Percentiles rank a stretch among this genome's conserved stretches.
These are phyloP conservation scores for Masticophis lateralis DNA, from an alignment of 2,797 vertebrate species.

Conservation along the genomic window DNA sequence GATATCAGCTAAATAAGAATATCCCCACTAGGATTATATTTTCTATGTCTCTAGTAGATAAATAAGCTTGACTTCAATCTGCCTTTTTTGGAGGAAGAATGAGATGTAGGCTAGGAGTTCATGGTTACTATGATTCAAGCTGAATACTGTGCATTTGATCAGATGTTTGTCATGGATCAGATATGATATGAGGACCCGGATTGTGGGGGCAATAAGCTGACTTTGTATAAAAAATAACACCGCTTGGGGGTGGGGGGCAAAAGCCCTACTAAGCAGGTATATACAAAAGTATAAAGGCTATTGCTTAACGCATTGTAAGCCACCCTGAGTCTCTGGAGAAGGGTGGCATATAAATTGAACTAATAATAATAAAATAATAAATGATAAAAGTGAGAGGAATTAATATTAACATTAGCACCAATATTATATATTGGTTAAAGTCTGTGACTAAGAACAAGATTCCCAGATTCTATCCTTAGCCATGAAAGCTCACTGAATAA, in stretches of 20 bases:
- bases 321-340: no score
- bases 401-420: not conserved
- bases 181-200: not conserved
- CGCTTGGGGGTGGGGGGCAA: no score
- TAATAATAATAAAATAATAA: no score
- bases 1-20: not conserved
- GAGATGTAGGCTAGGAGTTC: not conserved
- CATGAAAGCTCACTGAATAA: not conserved
- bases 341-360: no score
- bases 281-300: no score
- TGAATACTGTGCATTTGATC: not conserved
- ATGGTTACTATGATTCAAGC: not conserved
- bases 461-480: not conserved
- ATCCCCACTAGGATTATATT: not conserved
- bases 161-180: not conserved
- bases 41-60: not conserved
- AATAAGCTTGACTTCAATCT: not conserved
- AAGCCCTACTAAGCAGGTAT: no score
- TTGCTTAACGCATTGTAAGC: no score
- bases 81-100: not conserved
- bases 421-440: not conserved
- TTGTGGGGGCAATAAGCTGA: no score
- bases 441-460: not conserved
- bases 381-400: not conserved
- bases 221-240: no score